Evolutionary conservation across 2,113 vertebrate genomes (phyloP).

Genomic region (Castor canadensis): DNA sequence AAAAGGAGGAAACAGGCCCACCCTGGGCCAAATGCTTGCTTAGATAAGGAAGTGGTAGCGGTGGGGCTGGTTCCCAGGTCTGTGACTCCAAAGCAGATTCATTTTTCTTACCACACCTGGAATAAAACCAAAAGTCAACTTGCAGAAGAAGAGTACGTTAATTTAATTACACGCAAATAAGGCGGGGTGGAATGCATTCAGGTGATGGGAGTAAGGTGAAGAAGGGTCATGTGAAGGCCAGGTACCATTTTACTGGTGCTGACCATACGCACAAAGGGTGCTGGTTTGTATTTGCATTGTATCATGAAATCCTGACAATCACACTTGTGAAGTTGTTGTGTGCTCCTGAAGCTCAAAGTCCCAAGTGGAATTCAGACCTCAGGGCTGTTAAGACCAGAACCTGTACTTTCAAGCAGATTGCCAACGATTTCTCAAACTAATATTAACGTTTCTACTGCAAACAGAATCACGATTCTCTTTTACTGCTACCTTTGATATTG

Average conservation of each 20-base stretch:
- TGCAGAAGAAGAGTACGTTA: background rate
- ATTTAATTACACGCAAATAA: background rate
- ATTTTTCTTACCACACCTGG: background rate
- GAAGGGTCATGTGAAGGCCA: background rate
- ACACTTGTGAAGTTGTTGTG: background rate
- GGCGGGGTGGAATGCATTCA: background rate
- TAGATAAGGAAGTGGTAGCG: background rate
- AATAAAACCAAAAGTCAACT: background rate
- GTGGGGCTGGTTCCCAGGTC: background rate
- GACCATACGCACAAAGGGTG: background rate
- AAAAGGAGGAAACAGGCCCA: background rate
- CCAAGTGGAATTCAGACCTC: background rate
- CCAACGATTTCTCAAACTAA: background rate
- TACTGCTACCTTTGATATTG: background rate
- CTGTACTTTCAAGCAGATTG: background rate
- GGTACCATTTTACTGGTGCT: background rate
- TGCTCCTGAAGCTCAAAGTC: background rate
- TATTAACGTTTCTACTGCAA: background rate
- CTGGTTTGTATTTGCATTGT: background rate
- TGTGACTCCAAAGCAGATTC: background rate
- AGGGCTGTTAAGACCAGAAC: background rate
- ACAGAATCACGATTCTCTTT: background rate
- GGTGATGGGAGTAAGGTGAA: background rate
- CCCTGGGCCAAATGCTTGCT: background rate
- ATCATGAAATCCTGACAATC: background rate